Evolutionary conservation across 2,888 invertebrate genomes (phyloP).

Genomic region (Eulithis testata): DNA sequence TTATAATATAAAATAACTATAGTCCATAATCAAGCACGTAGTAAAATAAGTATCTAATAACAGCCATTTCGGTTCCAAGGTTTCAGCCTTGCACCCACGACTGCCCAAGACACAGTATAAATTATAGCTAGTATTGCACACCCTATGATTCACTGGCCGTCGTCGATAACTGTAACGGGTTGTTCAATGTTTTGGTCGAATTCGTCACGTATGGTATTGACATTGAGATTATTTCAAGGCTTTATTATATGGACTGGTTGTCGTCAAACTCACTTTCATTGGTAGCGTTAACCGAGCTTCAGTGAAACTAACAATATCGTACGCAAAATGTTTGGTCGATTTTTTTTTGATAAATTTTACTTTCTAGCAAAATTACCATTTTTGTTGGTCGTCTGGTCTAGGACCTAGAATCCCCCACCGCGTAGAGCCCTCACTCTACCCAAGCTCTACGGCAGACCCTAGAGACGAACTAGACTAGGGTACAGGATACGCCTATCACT

Average conservation of each 20-base stretch:
- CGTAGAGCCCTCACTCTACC: too few relatives aligned
- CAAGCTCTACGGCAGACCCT: too few relatives aligned
- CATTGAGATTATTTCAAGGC: background rate
- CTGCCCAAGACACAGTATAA: conserved; percentile 17
- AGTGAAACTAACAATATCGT: too few relatives aligned
- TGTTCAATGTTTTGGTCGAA: conserved; percentile 22
- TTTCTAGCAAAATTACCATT: too few relatives aligned
- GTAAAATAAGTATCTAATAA: conserved; percentile 3
- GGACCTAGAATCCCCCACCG: too few relatives aligned
- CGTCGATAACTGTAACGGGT: conserved; percentile 7
- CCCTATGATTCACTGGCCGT: conserved; percentile 17
- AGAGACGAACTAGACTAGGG: too few relatives aligned
- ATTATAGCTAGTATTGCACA: conserved; percentile 6
- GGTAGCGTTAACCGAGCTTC: too few relatives aligned
- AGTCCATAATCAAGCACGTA: background rate
- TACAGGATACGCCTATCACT: too few relatives aligned
- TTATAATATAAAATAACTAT: background rate
- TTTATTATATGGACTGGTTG: background rate
- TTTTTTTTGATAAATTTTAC: too few relatives aligned
- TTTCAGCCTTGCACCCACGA: conserved; percentile 33
- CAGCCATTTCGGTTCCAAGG: conserved; percentile 17
- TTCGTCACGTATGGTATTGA: conserved; percentile 12
- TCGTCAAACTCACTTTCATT: too few relatives aligned
- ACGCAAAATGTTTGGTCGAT: too few relatives aligned
- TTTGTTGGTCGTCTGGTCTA: too few relatives aligned